These are phyloP conservation scores for Dicycla oo DNA, from an alignment of 2,888 invertebrate species.

Conservation along the genomic window DNA sequence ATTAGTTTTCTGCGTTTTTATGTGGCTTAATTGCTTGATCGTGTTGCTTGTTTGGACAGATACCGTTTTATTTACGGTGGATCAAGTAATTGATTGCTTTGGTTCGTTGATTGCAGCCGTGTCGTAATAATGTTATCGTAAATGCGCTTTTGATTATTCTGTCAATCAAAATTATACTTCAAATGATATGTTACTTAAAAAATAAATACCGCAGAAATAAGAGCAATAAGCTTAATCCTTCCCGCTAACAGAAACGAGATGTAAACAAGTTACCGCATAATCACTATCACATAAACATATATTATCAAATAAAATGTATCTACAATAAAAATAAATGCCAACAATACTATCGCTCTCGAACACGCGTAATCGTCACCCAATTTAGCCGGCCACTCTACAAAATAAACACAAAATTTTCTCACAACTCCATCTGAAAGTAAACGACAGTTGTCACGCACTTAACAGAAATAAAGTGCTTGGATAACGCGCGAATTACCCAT, in stretches of 20 bases:
- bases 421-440: conserved; percentile 74
- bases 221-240: background rate
- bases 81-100: conserved; percentile 24
- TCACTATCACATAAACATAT: conserved; percentile 7
- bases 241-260: background rate
- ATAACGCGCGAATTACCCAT: conserved; percentile 72
- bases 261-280: conserved; percentile 1
- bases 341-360: conserved; percentile 42
- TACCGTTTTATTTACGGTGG: conserved; percentile 21
- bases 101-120: conserved; percentile 10
- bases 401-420: conserved; percentile 69
- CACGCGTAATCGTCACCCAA: conserved; percentile 66
- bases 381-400: conserved; percentile 64
- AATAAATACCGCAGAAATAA: background rate
- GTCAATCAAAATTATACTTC: background rate
- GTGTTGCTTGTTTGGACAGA: conserved; percentile 23
- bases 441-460: conserved; percentile 76
- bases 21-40: conserved; percentile 46
- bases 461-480: conserved; percentile 67
- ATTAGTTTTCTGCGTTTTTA: conserved; percentile 45
- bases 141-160: conserved; percentile 9
- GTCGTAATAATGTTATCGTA: background rate
- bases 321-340: conserved; percentile 37
- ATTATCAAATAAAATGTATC: conserved; percentile 18
- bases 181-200: background rate